phyloP scores from a whole-genome alignment of 2,888 invertebrate species.

The Odontomyia ornata region DNA sequence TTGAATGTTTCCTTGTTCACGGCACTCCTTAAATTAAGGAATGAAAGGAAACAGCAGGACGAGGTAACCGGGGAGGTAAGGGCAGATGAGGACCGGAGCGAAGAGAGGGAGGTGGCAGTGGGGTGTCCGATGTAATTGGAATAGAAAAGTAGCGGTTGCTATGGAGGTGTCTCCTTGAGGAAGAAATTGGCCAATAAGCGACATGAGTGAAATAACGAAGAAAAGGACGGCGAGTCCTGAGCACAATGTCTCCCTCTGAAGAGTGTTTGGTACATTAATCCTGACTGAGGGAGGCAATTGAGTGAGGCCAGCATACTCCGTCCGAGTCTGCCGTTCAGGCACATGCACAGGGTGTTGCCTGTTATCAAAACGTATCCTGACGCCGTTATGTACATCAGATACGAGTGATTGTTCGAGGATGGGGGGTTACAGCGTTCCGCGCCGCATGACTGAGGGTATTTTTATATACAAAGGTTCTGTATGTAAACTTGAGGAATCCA shows the following conservation, averaged over 20 bases:
- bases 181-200: slow-evolving; percentile 51
- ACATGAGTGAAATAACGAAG: slow-evolving; percentile 39
- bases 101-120: not conserved
- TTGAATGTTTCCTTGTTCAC: slow-evolving; percentile 40
- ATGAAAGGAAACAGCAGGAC: slow-evolving; percentile 25
- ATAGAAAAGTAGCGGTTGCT: slow-evolving; percentile 45
- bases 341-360: slow-evolving; percentile 26
- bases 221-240: slow-evolving; percentile 27
- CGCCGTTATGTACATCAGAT: slow-evolving; percentile 11
- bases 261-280: not conserved
- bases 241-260: not conserved
- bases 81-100: slow-evolving; percentile 10
- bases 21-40: slow-evolving; percentile 42
- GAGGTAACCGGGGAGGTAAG: not conserved
- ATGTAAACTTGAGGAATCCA: slow-evolving; percentile 52
- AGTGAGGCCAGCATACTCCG: not conserved
- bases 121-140: slow-evolving; percentile 46
- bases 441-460: slow-evolving; percentile 49
- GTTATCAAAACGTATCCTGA: slow-evolving; percentile 37
- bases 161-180: slow-evolving; percentile 48
- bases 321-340: not conserved
- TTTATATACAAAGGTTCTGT: slow-evolving; percentile 50
- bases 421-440: slow-evolving; percentile 45
- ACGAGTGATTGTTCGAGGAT: not conserved
- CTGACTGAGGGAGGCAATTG: not conserved